Percentiles rank a stretch among this genome's conserved stretches.
Evolutionary conservation across 1,140 invertebrate species (phyloP).

Genomic region (Zaprionus taronus): DNA sequence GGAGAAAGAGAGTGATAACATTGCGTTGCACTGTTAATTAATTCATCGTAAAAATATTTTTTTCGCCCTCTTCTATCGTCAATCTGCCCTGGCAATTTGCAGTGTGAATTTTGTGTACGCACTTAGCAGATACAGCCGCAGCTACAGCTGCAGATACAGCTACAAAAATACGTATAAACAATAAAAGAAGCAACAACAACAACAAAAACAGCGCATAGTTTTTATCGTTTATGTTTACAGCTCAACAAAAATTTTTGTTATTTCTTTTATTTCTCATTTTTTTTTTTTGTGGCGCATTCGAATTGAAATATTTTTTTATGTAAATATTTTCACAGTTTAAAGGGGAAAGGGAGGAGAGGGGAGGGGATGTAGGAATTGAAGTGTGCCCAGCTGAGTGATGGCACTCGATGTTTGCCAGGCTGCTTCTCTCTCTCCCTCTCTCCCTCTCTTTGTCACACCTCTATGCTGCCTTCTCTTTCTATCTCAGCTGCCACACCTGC

Average conservation of each 20-base stretch:
- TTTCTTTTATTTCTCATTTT: constrained; percentile 15
- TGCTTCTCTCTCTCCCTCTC: background rate
- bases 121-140: constrained; percentile 5
- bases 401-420: constrained; percentile 10
- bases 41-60: constrained; percentile 65
- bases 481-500: constrained; percentile 23
- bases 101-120: background rate
- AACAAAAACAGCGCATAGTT: constrained; percentile 31
- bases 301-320: constrained; percentile 55
- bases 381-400: constrained; percentile 38
- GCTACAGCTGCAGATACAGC: background rate
- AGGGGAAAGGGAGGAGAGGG: background rate
- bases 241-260: constrained; percentile 28
- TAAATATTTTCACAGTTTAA: constrained; percentile 45
- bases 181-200: background rate
- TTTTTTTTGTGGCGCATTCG: constrained; percentile 32
- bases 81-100: constrained; percentile 12
- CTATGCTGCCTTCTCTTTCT: background rate
- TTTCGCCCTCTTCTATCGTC: constrained; percentile 22
- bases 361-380: background rate
- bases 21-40: constrained; percentile 63
- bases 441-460: background rate
- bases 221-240: constrained; percentile 42
- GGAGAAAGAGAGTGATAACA: constrained; percentile 7
- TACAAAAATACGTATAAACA: constrained; percentile 22